Conservation (phyloP, 2,113 vertebrate species). For the Anoplopoma fimbria region DNA sequence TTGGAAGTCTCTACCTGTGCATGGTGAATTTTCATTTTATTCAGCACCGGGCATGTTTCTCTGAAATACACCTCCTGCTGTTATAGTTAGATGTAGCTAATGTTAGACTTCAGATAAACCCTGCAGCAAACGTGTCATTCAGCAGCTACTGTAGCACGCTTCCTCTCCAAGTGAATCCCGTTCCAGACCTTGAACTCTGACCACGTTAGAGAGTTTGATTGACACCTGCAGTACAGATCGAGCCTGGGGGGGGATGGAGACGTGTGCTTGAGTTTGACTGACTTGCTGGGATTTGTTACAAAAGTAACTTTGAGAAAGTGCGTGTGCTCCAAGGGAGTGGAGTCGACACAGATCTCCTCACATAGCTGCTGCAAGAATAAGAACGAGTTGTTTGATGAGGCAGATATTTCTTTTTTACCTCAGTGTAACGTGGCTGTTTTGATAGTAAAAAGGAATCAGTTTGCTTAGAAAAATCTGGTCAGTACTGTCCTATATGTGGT, state of each 20-base stretch:
- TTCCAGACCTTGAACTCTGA: conserved; percentile 33
- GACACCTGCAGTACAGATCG: conserved; percentile 35
- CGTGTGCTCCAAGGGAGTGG: not conserved
- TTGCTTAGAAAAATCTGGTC: not conserved
- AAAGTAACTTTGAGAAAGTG: not conserved
- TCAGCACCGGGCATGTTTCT: conserved; percentile 16
- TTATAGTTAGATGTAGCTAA: conserved; percentile 35
- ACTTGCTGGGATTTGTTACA: not conserved
- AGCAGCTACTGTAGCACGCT: conserved; percentile 12
- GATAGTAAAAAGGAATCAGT: not conserved
- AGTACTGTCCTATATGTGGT: not conserved
- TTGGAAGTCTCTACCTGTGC: conserved; percentile 39
- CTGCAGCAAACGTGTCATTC: conserved; percentile 1
- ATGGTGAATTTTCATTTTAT: conserved; percentile 35
- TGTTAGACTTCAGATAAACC: conserved; percentile 45
- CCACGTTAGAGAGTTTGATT: conserved; percentile 29
- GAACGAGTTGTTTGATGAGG: not conserved
- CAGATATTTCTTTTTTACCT: not conserved
- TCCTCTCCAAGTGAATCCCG: conserved; percentile 24
- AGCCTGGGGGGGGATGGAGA: not conserved
- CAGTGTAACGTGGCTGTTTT: not conserved
- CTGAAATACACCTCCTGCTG: conserved; percentile 15
- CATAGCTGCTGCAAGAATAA: not conserved
- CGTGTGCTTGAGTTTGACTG: not conserved
- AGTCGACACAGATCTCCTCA: not conserved